Base-by-base conservation (phyloP, 2,113 vertebrate genomes). In the Rostratula benghalensis region DNA sequence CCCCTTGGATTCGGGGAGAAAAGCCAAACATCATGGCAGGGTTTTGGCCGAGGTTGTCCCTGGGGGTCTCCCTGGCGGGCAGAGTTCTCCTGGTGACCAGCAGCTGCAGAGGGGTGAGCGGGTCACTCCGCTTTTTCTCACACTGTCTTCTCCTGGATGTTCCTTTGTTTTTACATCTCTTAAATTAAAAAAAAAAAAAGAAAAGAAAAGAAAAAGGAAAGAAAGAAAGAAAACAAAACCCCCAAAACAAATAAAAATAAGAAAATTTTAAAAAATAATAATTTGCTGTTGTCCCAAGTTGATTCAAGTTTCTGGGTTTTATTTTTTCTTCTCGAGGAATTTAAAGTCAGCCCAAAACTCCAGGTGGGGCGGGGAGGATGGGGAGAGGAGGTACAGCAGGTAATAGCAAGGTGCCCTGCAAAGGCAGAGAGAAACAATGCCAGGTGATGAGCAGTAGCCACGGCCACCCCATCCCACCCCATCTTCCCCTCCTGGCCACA, bases 121-220 rank as follows among this genome's bases (percentile, higher is more conserved):
- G 92, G 89, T 90, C 16, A 92, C 97, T 98, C 96, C 59, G 71
- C 96, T 95, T 95, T 92, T 92, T 88, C 95, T 96, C 95, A 97
- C 90, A 92, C 89, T 89, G 89, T 95, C 87, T 96, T 95, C 95
- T 97, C 94, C 95, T 95, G 95, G 87, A 92, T 95, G 96, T 90
- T 95, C 83, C 51, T 71, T 78, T 90, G 95, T 39, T 39, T 54
- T 45, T 9, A 75, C 69, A 85, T 68, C 60, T 73, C 85, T 95
- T 94, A 90, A 93, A 87, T 92, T 71, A 94, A 92, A 97, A 95
- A 97, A 96, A 59, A 35, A 59, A n/a, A 23, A 14, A n/a, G 84
- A 91, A 93, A 33, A 57, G 24, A 2, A 60, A 78, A 14, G 33
- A 69, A 92, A 83, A n/a, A 67, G 54, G 46, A 96, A 90, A n/a